These are phyloP conservation scores for Xestia ashworthii DNA, from an alignment of 2,888 invertebrate species.

Conservation along the genomic window DNA sequence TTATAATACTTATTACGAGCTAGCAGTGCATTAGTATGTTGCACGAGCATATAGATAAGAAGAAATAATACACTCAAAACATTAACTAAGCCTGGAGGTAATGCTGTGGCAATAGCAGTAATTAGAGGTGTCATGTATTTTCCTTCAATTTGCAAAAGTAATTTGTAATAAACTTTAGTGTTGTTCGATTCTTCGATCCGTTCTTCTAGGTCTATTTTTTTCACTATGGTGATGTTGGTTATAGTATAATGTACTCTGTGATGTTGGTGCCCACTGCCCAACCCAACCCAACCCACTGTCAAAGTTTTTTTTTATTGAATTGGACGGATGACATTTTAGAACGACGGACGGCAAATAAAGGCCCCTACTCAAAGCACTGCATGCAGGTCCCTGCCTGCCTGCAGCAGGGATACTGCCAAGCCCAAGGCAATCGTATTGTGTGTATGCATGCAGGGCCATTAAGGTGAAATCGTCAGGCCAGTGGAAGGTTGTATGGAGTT, in stretches of 20 bases:
- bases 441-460: too few species aligned
- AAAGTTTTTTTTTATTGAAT: neutral
- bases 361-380: too few species aligned
- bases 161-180: conserved; percentile 49
- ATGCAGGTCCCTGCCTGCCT: too few species aligned
- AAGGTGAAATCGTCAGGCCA: too few species aligned
- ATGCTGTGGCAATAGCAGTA: conserved; percentile 46
- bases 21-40: conserved; percentile 53
- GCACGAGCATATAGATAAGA: conserved; percentile 57
- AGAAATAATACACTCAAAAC: conserved; percentile 49
- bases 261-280: conserved; percentile 1
- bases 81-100: conserved; percentile 56
- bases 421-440: too few species aligned
- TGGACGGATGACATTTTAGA: neutral
- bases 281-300: conserved; percentile 22
- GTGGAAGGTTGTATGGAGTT: too few species aligned
- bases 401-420: too few species aligned
- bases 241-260: too few species aligned
- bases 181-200: conserved; percentile 54
- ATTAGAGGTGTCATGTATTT: conserved; percentile 61
- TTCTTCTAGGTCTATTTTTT: conserved; percentile 31
- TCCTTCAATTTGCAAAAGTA: conserved; percentile 47
- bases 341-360: too few species aligned
- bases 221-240: conserved; percentile 49
- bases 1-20: conserved; percentile 52